phyloP scores from a whole-genome alignment of 1,140 invertebrate genomes.

The Hermatobates lingyangjiaoensis region DNA sequence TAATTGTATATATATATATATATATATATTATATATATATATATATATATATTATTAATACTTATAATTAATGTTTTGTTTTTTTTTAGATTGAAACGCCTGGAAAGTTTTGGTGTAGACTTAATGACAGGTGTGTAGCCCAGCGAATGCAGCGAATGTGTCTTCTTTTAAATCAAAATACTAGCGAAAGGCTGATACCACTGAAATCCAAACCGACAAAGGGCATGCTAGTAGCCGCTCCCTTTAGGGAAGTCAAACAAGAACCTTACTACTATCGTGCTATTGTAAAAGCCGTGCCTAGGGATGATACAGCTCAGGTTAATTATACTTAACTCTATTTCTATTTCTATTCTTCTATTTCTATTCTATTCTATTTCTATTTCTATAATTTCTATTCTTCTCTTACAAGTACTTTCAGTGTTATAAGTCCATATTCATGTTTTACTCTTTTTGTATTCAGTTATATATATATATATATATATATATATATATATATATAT shows the following conservation, averaged over 20 bases:
- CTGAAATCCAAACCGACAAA: not conserved
- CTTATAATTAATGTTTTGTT: not conserved
- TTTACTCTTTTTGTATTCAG: too few relatives aligned
- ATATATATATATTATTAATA: not conserved
- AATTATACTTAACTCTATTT: not conserved
- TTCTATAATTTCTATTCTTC: too few relatives aligned
- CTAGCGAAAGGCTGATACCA: not conserved
- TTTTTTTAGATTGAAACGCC: slow-evolving; percentile 12
- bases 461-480: too few relatives aligned
- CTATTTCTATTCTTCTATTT: too few relatives aligned
- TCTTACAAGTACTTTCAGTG: too few relatives aligned
- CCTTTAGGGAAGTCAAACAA: not conserved
- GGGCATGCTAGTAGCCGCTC: not conserved
- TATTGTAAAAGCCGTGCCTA: not conserved
- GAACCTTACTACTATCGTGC: not conserved
- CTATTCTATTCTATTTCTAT: too few relatives aligned
- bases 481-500: too few relatives aligned
- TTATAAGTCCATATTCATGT: too few relatives aligned
- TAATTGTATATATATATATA: too few relatives aligned
- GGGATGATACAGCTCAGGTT: not conserved
- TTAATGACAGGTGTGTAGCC: not conserved
- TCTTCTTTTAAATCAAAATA: not conserved
- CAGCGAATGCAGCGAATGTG: not conserved
- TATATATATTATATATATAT: too few relatives aligned
- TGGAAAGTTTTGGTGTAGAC: slow-evolving; percentile 2